Evolutionary conservation across 2,113 vertebrate species (phyloP).

Genomic region (Dromaius novaehollandiae): DNA sequence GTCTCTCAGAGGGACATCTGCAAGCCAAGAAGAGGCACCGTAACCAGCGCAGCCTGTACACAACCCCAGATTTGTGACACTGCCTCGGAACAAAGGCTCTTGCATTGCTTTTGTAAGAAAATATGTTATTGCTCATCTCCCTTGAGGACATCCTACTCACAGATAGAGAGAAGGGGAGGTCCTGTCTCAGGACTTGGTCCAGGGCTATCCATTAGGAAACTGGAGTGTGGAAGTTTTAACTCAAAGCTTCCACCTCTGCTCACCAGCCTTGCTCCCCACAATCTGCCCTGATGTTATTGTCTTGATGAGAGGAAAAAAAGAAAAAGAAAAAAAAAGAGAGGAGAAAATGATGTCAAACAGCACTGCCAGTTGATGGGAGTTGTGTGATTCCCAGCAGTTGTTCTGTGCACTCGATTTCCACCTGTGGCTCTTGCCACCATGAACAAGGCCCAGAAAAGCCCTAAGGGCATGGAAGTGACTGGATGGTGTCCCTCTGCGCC

Average conservation of each 20-base stretch:
- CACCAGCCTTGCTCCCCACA: neutral
- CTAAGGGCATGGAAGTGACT: neutral
- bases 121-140: neutral
- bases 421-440: too few species aligned
- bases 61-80: neutral
- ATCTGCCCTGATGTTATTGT: neutral
- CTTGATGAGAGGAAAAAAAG: neutral
- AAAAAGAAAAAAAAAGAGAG: neutral
- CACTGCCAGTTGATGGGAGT: neutral
- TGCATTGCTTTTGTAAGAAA: neutral
- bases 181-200: neutral
- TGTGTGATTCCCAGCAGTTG: neutral
- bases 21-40: neutral
- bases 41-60: neutral
- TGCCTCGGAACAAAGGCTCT: neutral
- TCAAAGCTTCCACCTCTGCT: neutral
- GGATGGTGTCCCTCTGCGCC: neutral
- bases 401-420: neutral
- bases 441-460: neutral
- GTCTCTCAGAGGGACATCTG: neutral
- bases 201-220: neutral
- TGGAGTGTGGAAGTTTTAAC: neutral
- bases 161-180: neutral
- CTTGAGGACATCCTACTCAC: neutral
- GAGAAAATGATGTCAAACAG: neutral